Conservation (phyloP, 1,140 invertebrate species). For the fruit fly (Drosophila melanogaster) region Release_6_plus_ISO1_MT NT_033779.5:17786001-17786500, state of each 20-base stretch:
- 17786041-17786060: constrained; percentile 3
- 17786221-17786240: too few species aligned
- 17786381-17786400: constrained; percentile 13
- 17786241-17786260: too few species aligned
- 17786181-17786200: not conserved
- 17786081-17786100: not conserved
- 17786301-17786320: not conserved
- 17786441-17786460: constrained; percentile 46
- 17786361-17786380: not conserved
- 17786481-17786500: constrained; percentile 66
- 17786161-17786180: constrained; percentile 25
- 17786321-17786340: constrained; percentile 6
- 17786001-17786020: not conserved
- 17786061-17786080: constrained; percentile 3
- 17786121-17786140: not conserved
- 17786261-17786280: too few species aligned
- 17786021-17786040: not conserved
- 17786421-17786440: constrained; percentile 8
- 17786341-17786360: constrained; percentile 4
- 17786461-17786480: constrained; percentile 64
- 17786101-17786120: not conserved
- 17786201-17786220: not conserved
- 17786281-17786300: too few species aligned
- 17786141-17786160: constrained; percentile 24
- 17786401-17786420: constrained; percentile 13